Conservation (phyloP, 2,113 vertebrate species). For the Protobothrops mucrosquamatus region DNA sequence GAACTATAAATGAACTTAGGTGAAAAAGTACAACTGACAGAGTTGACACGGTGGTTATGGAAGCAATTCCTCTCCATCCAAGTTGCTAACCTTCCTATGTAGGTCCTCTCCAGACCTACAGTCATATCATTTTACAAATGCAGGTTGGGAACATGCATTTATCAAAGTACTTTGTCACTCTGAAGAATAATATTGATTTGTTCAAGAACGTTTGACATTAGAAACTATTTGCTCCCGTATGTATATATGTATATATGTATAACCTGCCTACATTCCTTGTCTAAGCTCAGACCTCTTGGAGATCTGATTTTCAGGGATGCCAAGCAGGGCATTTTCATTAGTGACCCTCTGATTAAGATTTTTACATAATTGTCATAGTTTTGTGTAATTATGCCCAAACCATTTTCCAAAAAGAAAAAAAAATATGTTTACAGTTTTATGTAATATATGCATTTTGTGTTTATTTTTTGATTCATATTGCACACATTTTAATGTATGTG, state of each 20-base stretch:
- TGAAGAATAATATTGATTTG: background rate
- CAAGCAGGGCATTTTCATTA: background rate
- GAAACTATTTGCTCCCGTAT: background rate
- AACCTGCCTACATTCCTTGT: background rate
- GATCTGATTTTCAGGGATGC: background rate
- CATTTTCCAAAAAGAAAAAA: background rate
- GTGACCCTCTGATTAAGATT: background rate
- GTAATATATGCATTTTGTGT: background rate
- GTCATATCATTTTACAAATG: background rate
- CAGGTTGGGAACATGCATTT: background rate
- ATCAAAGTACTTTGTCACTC: background rate
- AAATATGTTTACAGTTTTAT: background rate
- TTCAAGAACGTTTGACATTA: background rate
- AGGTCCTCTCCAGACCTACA: background rate
- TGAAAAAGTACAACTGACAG: background rate
- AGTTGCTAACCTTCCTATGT: background rate
- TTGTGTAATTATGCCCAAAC: background rate
- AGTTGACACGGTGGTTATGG: background rate
- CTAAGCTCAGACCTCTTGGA: background rate
- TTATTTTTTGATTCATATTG: background rate
- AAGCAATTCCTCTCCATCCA: background rate
- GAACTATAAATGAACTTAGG: background rate
- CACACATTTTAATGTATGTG: background rate
- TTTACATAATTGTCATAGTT: background rate
- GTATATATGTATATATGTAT: background rate